Conservation (phyloP, 2,113 vertebrate species). For the Notarius quadriscutis region DNA sequence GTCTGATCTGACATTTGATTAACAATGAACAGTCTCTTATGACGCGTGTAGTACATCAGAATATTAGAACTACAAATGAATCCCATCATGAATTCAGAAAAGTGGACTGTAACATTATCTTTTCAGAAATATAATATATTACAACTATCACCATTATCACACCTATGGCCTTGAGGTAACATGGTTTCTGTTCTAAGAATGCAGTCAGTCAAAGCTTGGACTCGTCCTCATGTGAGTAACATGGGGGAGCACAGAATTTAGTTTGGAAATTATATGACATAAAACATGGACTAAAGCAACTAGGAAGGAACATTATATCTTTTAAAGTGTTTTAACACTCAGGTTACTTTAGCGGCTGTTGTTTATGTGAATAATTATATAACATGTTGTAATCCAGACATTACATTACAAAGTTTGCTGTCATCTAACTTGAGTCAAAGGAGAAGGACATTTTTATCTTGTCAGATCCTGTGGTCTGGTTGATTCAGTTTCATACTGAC, state of each 20-base stretch:
- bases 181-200: neutral
- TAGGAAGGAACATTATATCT: neutral
- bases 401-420: neutral
- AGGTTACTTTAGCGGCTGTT: no score
- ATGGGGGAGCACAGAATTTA: neutral
- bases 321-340: neutral
- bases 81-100: neutral
- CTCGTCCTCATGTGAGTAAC: neutral
- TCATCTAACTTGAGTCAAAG: neutral
- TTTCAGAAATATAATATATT: neutral
- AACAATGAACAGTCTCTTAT: no score
- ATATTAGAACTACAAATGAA: neutral
- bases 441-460: neutral
- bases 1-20: neutral
- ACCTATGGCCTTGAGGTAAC: neutral
- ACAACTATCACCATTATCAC: no score
- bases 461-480: neutral
- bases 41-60: no score
- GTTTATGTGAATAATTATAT: neutral
- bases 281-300: neutral
- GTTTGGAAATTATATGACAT: neutral
- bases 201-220: neutral
- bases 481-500: neutral
- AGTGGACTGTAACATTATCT: neutral
- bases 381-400: neutral